These are phyloP conservation scores for Procambarus virginalis DNA, from an alignment of 1,140 invertebrate genomes.

Conservation along the genomic window DNA sequence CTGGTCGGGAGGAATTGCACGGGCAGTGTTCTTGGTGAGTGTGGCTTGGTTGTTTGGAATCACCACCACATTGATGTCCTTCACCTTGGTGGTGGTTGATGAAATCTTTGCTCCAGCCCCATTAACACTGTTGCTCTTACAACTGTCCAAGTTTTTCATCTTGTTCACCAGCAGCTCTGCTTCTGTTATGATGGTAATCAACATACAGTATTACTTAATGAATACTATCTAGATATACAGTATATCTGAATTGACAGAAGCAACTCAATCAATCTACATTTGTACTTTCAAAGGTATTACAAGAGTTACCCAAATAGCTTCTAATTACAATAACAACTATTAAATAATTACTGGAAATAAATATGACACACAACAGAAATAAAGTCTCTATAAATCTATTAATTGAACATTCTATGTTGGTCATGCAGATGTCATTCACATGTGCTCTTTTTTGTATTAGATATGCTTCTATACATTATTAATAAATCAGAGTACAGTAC, in stretches of 20 bases:
- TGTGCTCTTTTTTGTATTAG: no score
- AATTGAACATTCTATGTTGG: not conserved
- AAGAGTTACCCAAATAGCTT: not conserved
- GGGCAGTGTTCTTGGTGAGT: conserved; percentile 75
- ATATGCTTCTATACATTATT: no score
- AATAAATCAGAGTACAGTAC: no score
- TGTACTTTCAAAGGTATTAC: not conserved
- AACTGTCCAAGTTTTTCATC: conserved; percentile 40
- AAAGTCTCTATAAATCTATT: no score
- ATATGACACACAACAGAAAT: no score
- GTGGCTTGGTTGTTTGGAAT: conserved; percentile 76
- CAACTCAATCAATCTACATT: no score
- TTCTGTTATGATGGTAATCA: conserved; percentile 16
- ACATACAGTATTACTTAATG: not conserved
- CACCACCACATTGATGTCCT: conserved; percentile 70
- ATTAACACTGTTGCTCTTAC: not conserved
- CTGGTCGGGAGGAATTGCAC: conserved; percentile 87
- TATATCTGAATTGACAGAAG: not conserved
- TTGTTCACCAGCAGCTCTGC: conserved; percentile 47
- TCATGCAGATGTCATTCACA: not conserved
- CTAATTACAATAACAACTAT: no score
- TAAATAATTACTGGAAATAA: no score
- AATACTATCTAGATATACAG: no score
- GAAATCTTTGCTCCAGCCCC: not conserved
- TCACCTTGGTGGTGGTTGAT: conserved; percentile 23